Evolutionary conservation across 30 jellyfish, hydroid and myxozoan species (phyloP).

Genomic region (Turritopsis rubra): DNA sequence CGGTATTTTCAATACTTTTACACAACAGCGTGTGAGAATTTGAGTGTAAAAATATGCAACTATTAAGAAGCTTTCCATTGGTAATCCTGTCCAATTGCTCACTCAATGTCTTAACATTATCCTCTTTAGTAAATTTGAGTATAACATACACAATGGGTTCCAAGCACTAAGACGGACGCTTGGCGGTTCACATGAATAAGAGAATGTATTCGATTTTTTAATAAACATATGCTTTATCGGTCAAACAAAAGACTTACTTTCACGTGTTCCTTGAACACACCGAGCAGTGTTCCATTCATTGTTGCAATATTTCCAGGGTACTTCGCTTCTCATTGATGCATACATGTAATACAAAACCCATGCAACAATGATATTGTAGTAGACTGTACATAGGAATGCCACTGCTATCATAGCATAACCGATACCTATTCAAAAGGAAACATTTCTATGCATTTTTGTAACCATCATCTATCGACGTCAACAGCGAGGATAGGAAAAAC

Average conservation of each 20-base stretch:
- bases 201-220: no score
- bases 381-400: constrained; percentile 82
- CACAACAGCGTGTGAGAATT: no score
- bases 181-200: no score
- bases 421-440: constrained; percentile 62
- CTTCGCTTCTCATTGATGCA: constrained; percentile 67
- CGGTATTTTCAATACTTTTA: no score
- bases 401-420: constrained; percentile 87
- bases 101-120: no score
- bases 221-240: not conserved
- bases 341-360: constrained; percentile 88
- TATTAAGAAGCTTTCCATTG: no score
- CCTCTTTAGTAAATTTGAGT: no score
- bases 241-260: not conserved
- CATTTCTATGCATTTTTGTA: not conserved
- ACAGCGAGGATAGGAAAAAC: not conserved
- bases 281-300: constrained; percentile 67
- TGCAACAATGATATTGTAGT: constrained; percentile 89
- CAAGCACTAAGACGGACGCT: no score
- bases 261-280: constrained; percentile 55
- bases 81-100: no score
- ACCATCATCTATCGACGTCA: not conserved
- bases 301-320: constrained; percentile 78
- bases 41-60: no score
- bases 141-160: no score